Base-by-base conservation (phyloP, 2,113 vertebrate species). In the Pyxicephalus adspersus region DNA sequence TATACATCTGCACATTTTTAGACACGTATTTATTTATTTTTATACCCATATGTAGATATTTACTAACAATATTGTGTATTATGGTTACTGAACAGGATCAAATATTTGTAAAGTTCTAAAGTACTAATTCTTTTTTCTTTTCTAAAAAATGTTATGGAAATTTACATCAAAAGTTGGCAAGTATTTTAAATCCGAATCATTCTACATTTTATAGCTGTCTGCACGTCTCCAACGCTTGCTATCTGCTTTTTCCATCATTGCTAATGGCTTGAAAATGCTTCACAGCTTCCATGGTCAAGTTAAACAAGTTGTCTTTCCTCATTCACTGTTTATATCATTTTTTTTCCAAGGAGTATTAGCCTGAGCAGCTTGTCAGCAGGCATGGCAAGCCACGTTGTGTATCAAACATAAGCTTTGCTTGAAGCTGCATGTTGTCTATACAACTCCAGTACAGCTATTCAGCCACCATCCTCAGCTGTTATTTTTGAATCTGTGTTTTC, bases 151-250 rank as follows among this genome's bases (percentile, higher is more conserved):
- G 92, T 86, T 87, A 84, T 86, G 88, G 91, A 89, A 87, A 89
- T 89, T 73, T 89, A 89, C 88, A 87, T 89, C 85, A 92, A 92
- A 90, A 92, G 88, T 91, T 89, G 95, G 95, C 95, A 94, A 96
- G 95, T 97, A 94, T 91, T 90, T 63, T 80, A 86, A 85, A 13
- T 54, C 90, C 92, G 96, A 95, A 87, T 83, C 51, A 84, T 83
- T 78, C 60, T 58, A 15, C 89, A 74, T 91, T 90, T 84, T 86
- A 88, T 58, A 86, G 86, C 89, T 64, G 57, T 81, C 82, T 83
- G 71, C 57, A n/a, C 25, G 22, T 75, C 77, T 68, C 73, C 31
- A 19, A 0, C 25, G 77, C 78, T 65, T 52, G 78, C 55, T 87
- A 29, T 87, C 83, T 85, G 83, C 83, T 83, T 77, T 83, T 84